Evolutionary conservation across 2,888 invertebrate species (phyloP).

Genomic region (Dolichopus griseipennis): DNA sequence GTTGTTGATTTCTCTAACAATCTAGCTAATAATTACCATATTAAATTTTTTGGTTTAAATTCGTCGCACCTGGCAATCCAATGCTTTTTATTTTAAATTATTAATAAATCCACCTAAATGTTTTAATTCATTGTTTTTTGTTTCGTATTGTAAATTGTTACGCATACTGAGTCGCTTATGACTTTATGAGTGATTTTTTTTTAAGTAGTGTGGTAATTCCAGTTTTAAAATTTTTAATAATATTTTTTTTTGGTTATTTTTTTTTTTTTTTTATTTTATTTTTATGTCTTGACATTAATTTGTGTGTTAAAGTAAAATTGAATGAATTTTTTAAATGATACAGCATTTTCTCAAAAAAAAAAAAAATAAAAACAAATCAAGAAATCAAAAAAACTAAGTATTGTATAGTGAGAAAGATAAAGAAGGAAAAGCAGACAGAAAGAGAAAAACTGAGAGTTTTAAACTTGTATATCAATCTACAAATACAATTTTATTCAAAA

Average conservation of each 20-base stretch:
- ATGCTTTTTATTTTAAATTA: too few relatives aligned
- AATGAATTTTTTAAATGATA: neutral
- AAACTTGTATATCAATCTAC: too few relatives aligned
- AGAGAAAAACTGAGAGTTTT: neutral
- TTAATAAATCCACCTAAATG: too few relatives aligned
- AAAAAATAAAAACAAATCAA: too few relatives aligned
- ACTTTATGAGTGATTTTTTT: neutral
- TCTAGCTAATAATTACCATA: too few relatives aligned
- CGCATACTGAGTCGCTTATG: neutral
- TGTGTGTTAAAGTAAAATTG: neutral
- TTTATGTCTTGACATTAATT: neutral
- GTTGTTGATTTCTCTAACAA: too few relatives aligned
- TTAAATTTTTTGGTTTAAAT: too few relatives aligned
- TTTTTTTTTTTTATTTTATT: neutral
- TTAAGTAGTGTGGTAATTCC: neutral
- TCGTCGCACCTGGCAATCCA: too few relatives aligned
- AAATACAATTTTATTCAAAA: too few relatives aligned
- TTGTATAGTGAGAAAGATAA: too few relatives aligned
- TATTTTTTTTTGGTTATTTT: neutral
- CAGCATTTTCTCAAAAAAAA: neutral
- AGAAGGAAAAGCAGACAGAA: too few relatives aligned
- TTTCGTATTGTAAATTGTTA: neutral
- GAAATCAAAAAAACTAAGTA: too few relatives aligned
- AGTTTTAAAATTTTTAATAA: neutral
- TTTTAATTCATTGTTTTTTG: neutral